Base-by-base conservation (phyloP, 2,113 vertebrate species). In the Acinonyx jubatus region DNA sequence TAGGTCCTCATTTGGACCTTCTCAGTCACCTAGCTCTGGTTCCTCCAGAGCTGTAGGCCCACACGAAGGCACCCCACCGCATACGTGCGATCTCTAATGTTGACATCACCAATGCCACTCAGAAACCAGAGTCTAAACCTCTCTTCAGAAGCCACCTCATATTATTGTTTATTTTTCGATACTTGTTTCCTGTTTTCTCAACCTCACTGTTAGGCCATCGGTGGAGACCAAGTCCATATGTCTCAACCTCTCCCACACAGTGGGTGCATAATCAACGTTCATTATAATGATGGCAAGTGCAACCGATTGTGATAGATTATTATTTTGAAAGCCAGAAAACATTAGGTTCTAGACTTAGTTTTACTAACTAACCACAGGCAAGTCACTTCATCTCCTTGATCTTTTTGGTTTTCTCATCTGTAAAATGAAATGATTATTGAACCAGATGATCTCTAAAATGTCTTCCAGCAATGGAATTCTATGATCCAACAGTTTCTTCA, bases 151-250 rank as follows among this genome's bases (percentile, higher is more conserved):
- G 55, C 8, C 48, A 11, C 52, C 23, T 71, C 29, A 5, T 66
- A 41, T 52, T 82, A 50, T 69, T 89, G 71, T 61, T 85, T 94
- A 16, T 87, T 18, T 88, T 71, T 69, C 5, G 21, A 7, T 55
- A 27, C 14, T 23, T 80, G 66, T 12, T 88, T 95, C 33, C 80
- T 50, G 88, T 91, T 92, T 94, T 89, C 41, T 71, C 83, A 86
- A 10, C 31, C 45, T n/a, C 21, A 8, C 41, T 79, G 38, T 45
- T n/a, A 95, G 27, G 38, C 23, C 19, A n/a, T 36, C 69, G 79
- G 38, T 55, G 80, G 48, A 78, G 48, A 97, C 68, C 41, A 66
- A 89, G 65, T 91, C 25, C 36, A 0, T 48, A 23, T 55, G 73
- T 88, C 65, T 66, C 86, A 85, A 33, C 45, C 3, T 96, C 36